A percentile compares a stretch with the other conserved stretches of the same genome.
phyloP scores from a whole-genome alignment of 2,797 vertebrate species.

The Poliocrania exsul region DNA sequence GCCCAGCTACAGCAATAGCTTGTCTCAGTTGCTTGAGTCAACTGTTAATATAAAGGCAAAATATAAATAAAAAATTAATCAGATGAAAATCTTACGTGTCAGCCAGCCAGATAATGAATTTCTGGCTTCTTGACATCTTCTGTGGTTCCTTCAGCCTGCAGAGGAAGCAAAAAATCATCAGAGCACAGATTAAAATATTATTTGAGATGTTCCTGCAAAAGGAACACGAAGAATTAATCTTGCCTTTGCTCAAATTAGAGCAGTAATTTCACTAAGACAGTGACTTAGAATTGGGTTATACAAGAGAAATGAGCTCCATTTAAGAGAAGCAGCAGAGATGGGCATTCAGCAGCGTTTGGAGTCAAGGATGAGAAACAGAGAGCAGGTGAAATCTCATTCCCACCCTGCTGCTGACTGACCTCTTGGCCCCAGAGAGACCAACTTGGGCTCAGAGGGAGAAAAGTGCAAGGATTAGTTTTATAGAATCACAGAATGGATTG shows the following conservation, averaged over 20 bases:
- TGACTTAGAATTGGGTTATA: background rate
- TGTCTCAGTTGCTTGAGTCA: background rate
- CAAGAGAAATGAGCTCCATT: background rate
- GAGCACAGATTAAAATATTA: background rate
- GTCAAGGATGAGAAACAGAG: background rate
- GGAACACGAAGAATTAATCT: background rate
- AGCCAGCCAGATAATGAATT: constrained; percentile 89
- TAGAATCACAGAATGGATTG: no score
- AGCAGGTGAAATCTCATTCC: background rate
- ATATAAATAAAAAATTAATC: background rate
- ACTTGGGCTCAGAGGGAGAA: background rate
- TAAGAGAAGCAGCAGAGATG: background rate
- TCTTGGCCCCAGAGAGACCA: background rate
- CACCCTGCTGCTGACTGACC: background rate
- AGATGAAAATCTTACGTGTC: constrained; percentile 84
- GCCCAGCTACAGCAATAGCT: background rate
- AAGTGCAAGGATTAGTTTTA: background rate
- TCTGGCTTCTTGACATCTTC: constrained; percentile 84
- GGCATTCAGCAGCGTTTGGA: background rate
- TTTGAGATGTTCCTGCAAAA: background rate
- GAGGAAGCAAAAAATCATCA: background rate
- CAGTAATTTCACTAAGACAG: background rate
- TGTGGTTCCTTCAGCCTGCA: constrained; percentile 86
- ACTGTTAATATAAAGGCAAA: background rate
- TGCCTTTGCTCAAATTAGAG: background rate